Percentiles rank a stretch among this genome's conserved stretches.
phyloP scores from a whole-genome alignment of 1,140 invertebrate species.

The Bombyx mandarina region DNA sequence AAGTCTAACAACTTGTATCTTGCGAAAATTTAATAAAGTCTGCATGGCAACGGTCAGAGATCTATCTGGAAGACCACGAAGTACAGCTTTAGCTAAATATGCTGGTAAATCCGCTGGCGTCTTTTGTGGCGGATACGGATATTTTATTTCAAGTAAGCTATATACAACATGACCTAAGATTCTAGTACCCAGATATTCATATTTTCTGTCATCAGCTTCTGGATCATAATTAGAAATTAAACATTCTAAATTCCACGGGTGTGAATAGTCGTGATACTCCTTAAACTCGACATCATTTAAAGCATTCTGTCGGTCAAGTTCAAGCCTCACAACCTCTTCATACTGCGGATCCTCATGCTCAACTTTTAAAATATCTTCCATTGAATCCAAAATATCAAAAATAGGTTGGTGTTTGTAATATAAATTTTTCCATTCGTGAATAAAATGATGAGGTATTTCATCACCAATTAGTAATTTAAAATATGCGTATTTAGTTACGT shows the following conservation, averaged over 20 bases:
- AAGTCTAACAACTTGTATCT: slow-evolving; percentile 69
- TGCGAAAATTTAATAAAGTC: slow-evolving; percentile 53
- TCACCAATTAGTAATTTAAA: slow-evolving; percentile 56
- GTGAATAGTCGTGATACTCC: slow-evolving; percentile 57
- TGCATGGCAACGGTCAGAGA: slow-evolving; percentile 54
- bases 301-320: slow-evolving; percentile 46
- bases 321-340: slow-evolving; percentile 46
- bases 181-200: slow-evolving; percentile 55
- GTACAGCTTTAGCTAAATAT: slow-evolving; percentile 56
- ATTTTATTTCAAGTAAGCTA: slow-evolving; percentile 70
- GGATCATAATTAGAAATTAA: slow-evolving; percentile 54
- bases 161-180: slow-evolving; percentile 73
- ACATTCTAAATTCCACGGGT: slow-evolving; percentile 50
- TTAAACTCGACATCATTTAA: slow-evolving; percentile 55
- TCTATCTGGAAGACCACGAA: slow-evolving; percentile 65
- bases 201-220: slow-evolving; percentile 51
- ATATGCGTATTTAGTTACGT: slow-evolving; percentile 66
- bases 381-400: slow-evolving; percentile 52
- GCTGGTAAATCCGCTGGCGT: slow-evolving; percentile 46
- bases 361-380: slow-evolving; percentile 49
- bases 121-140: slow-evolving; percentile 56
- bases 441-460: slow-evolving; percentile 57
- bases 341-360: slow-evolving; percentile 28
- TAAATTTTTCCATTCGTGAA: slow-evolving; percentile 69
- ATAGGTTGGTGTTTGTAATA: slow-evolving; percentile 71